Conservation (phyloP, 2,113 vertebrate species). For the Stomatorhinus ivindoensis region DNA sequence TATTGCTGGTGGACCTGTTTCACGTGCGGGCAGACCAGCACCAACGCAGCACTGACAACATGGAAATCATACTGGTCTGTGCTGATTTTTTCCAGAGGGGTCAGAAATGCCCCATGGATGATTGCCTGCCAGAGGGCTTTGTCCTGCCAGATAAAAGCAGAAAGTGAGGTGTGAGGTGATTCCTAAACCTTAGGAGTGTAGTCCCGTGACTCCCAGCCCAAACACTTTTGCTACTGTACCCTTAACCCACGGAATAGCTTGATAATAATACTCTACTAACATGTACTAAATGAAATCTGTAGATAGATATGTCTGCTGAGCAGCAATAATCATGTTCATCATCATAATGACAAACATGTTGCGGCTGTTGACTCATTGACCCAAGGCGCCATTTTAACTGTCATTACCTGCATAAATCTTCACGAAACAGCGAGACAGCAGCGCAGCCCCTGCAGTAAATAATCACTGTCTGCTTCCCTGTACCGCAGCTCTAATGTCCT, state of each 20-base stretch:
- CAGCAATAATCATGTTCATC: not conserved
- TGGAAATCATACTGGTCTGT: not conserved
- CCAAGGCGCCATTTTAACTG: not conserved
- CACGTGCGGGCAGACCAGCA: not conserved
- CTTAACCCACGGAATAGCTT: not conserved
- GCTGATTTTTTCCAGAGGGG: not conserved
- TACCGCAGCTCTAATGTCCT: not conserved
- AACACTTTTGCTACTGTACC: not conserved
- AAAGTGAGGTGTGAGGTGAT: not conserved
- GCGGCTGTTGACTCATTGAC: not conserved
- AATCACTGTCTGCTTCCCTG: not conserved
- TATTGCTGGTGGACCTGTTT: not conserved
- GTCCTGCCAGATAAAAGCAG: not conserved
- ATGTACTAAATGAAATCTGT: not conserved
- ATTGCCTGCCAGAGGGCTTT: not conserved
- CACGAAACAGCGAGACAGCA: not conserved
- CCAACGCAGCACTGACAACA: not conserved
- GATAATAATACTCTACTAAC: not conserved
- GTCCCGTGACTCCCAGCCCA: not conserved
- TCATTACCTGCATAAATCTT: slow-evolving; percentile 4
- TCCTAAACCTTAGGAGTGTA: not conserved
- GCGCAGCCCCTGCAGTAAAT: not conserved
- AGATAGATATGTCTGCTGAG: not conserved
- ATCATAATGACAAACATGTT: not conserved
- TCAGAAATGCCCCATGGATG: not conserved